Evolutionary conservation across 2,797 vertebrate species (phyloP), one percentile per base, ranked within the genome.

Genomic region (Sebastes miniatus): DNA sequence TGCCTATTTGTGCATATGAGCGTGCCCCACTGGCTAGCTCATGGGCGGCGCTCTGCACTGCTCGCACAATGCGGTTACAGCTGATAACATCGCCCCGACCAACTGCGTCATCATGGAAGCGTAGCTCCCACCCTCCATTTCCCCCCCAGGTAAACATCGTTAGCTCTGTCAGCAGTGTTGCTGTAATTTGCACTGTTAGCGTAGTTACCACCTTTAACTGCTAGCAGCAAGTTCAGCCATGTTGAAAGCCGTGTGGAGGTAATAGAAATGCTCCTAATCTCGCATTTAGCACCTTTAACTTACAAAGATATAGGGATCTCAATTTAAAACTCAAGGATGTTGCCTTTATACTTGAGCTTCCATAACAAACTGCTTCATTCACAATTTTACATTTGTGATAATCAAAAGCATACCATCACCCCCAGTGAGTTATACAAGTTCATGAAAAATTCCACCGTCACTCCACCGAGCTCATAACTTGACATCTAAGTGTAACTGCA

Each of bases 401-500:
- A 81, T 83, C 50, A 43, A 81, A 74, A 74, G 62, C 77, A 66
- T 62, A 66, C 50, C 71, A 69, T 36, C 13, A 29, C 24, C 13
- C 52, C 32, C 47, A 62, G 36, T 27, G 61, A 80, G 32, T 29
- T 64, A 70, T 66, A 61, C 50, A 85, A 64, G 66, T 83, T 87
- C 77, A 85, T 80, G 70, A 75, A 82, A 84, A 84, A 87, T 73
- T 59, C 63, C 69, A n/a, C 69, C 62, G 69, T 85, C 80, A 83
- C 68, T 90, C 76, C 65, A 47, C 14, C 20, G 67, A 78, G 73
- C 64, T 81, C 79, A 62, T 84, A 82, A 82, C 62, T 39, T 83
- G 63, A 86, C 83, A 75, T 84, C 59, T 54, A 72, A 87, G 82
- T 84, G 79, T 80, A 76, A 77, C 78, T 80, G 64, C 83, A 83